phyloP scores from a whole-genome alignment of 2,797 vertebrate genomes.

The Adrianichthys oophorus region DNA sequence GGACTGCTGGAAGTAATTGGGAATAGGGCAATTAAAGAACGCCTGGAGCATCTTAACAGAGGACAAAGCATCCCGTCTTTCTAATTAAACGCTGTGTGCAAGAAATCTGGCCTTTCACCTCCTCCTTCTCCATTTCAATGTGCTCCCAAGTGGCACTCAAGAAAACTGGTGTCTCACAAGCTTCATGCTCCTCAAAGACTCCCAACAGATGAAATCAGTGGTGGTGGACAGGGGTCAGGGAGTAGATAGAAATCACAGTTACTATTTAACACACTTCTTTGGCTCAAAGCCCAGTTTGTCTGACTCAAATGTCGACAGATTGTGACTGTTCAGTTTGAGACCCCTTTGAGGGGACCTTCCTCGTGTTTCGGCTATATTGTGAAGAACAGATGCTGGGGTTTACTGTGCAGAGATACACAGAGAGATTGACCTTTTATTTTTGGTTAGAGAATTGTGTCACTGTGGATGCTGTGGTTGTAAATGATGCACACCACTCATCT shows the following conservation, averaged over 20 bases:
- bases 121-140: slow-evolving; percentile 61
- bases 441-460: slow-evolving; percentile 13
- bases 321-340: slow-evolving; percentile 25
- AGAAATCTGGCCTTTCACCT: slow-evolving; percentile 84
- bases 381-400: slow-evolving; percentile 1
- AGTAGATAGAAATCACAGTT: slow-evolving; percentile 49
- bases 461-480: slow-evolving; percentile 18
- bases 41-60: slow-evolving; percentile 82
- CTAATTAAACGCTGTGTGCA: slow-evolving; percentile 83
- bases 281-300: slow-evolving; percentile 24
- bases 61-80: slow-evolving; percentile 79
- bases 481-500: slow-evolving; percentile 24
- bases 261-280: slow-evolving; percentile 43
- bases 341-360: slow-evolving; percentile 17
- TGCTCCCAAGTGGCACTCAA: slow-evolving; percentile 70
- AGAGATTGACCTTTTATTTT: slow-evolving; percentile 10
- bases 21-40: slow-evolving; percentile 82
- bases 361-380: slow-evolving; percentile 4
- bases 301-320: slow-evolving; percentile 34
- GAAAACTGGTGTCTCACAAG: slow-evolving; percentile 52
- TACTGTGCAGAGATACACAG: slow-evolving; percentile 8
- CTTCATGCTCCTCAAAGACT: slow-evolving; percentile 60
- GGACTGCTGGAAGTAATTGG: slow-evolving; percentile 61
- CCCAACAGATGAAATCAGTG: slow-evolving; percentile 63
- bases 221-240: slow-evolving; percentile 44